phyloP scores from a whole-genome alignment of 2,797 vertebrate genomes.

The Silurus aristotelis region DNA sequence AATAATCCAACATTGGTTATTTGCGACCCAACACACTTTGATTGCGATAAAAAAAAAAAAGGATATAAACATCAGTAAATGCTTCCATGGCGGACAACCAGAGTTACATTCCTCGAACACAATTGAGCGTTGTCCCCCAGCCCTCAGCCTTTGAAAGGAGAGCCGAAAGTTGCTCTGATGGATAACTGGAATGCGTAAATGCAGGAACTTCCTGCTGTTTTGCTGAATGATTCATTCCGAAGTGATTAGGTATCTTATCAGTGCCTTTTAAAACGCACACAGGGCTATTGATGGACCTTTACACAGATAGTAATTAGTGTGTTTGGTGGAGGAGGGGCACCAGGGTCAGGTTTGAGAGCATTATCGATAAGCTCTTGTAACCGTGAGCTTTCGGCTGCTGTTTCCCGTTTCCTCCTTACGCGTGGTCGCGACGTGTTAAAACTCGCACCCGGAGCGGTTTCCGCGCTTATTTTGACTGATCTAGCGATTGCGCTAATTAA shows the following conservation, averaged over 20 bases:
- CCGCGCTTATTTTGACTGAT: conserved; percentile 44
- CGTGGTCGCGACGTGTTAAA: neutral
- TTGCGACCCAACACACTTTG: no score
- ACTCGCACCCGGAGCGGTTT: neutral
- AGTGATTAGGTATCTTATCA: neutral
- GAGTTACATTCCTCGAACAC: neutral
- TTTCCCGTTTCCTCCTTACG: neutral
- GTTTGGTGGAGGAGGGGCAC: neutral
- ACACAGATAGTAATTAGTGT: neutral
- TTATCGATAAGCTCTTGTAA: conserved; percentile 9
- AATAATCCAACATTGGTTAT: neutral
- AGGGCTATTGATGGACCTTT: neutral
- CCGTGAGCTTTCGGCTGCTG: neutral
- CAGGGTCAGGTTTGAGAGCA: conserved; percentile 22
- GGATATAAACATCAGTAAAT: no score
- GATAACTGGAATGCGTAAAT: neutral
- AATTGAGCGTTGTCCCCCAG: neutral
- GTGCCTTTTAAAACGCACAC: neutral
- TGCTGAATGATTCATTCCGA: neutral
- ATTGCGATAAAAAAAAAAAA: neutral
- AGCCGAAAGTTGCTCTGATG: neutral
- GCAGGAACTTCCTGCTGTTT: neutral
- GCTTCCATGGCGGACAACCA: neutral
- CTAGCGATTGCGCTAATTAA: conserved; percentile 35
- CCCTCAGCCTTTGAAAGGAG: neutral